A percentile compares a stretch with the other conserved stretches of the same genome.
These are phyloP conservation scores for Dryobota labecula DNA, from an alignment of 2,888 invertebrate species.

Conservation along the genomic window DNA sequence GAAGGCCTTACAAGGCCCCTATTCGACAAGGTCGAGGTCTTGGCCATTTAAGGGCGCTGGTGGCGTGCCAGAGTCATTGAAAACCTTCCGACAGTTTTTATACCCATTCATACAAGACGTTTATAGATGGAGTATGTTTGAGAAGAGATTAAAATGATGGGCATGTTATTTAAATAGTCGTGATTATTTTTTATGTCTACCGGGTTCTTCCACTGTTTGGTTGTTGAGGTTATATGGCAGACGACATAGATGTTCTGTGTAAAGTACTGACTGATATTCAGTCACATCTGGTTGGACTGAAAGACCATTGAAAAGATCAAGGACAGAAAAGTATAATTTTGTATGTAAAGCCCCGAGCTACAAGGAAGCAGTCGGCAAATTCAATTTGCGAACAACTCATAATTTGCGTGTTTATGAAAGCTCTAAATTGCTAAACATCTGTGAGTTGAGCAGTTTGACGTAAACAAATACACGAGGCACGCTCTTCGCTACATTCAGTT, in stretches of 20 bases:
- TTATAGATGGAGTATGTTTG: conserved; percentile 49
- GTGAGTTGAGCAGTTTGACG: conserved; percentile 49
- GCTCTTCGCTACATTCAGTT: conserved; percentile 36
- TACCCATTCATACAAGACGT: conserved; percentile 32
- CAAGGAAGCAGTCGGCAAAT: conserved; percentile 31
- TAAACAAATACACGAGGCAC: conserved; percentile 40
- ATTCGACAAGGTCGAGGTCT: conserved; percentile 57
- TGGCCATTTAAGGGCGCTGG: conserved; percentile 33
- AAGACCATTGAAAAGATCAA: background rate
- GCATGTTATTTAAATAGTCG: conserved; percentile 51
- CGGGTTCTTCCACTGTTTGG: conserved; percentile 5
- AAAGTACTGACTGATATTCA: background rate
- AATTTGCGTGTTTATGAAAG: conserved; percentile 45
- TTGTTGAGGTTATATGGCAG: background rate
- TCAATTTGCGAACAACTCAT: conserved; percentile 51
- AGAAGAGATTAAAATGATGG: conserved; percentile 50
- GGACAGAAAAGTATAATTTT: background rate
- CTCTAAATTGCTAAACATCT: conserved; percentile 50
- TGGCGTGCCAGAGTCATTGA: conserved; percentile 43
- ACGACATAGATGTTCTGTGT: background rate
- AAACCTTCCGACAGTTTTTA: conserved; percentile 47
- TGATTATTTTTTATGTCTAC: conserved; percentile 44
- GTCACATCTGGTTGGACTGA: background rate
- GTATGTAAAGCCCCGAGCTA: background rate
- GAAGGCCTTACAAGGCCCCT: conserved; percentile 35